phyloP scores from a whole-genome alignment of 30 jellyfish, hydroid and myxozoan species.

The Turritopsis dohrnii region DNA sequence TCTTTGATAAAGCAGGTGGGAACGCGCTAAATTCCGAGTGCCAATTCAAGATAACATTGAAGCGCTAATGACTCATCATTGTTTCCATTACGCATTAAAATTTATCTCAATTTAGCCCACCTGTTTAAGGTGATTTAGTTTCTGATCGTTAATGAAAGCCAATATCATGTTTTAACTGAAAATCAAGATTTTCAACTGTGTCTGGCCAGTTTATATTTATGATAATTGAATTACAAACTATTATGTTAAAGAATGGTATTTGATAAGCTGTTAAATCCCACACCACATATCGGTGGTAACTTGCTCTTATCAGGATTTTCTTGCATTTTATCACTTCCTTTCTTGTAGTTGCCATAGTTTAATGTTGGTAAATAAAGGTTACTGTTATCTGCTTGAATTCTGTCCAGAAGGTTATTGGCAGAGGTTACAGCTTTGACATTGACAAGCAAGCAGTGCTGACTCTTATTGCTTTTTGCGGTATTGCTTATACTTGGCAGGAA shows the following conservation, averaged over 20 bases:
- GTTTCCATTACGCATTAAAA: too few relatives aligned
- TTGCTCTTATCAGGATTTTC: not conserved
- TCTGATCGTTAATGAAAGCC: too few relatives aligned
- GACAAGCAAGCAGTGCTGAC: not conserved
- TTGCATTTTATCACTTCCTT: not conserved
- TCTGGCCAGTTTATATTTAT: not conserved
- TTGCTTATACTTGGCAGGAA: not conserved
- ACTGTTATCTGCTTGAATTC: not conserved
- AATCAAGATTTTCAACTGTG: not conserved
- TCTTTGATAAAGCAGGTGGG: too few relatives aligned
- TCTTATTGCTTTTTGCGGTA: not conserved
- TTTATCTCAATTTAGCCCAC: too few relatives aligned
- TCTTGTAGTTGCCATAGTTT: not conserved
- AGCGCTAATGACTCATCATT: too few relatives aligned
- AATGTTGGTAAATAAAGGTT: not conserved
- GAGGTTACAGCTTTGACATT: not conserved
- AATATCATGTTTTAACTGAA: too few relatives aligned
- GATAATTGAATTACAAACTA: not conserved
- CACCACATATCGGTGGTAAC: not conserved
- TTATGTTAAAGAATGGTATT: not conserved
- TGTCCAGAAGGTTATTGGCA: not conserved
- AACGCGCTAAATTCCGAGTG: too few relatives aligned
- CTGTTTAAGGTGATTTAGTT: too few relatives aligned
- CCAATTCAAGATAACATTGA: too few relatives aligned
- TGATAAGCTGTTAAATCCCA: not conserved